Conservation (phyloP, 2,113 vertebrate genomes). For the Merops nubicus region DNA sequence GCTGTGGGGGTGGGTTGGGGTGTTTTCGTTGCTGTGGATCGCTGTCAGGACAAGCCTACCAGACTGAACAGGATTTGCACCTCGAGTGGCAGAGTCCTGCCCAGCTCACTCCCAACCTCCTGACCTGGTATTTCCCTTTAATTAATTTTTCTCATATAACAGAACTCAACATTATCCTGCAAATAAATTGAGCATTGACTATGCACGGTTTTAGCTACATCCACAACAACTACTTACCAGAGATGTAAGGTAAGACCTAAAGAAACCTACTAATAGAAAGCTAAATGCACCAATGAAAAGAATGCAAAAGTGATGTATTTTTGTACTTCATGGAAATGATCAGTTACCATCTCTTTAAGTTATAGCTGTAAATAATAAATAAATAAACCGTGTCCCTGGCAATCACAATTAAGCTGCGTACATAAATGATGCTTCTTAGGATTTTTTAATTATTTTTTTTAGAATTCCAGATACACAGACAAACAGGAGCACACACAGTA, state of each 20-base stretch:
- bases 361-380: not conserved
- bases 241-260: not conserved
- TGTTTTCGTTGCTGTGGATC: not conserved
- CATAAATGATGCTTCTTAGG: not conserved
- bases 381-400: not conserved
- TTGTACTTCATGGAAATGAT: not conserved
- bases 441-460: not conserved
- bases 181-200: not conserved
- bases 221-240: not conserved
- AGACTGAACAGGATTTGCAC: not conserved
- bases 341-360: not conserved
- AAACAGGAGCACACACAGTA: not conserved
- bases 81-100: not conserved
- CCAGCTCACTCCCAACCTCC: not conserved
- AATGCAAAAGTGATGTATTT: not conserved
- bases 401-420: not conserved
- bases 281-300: not conserved
- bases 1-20: not conserved
- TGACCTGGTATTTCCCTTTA: not conserved
- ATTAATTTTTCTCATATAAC: not conserved
- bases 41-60: not conserved
- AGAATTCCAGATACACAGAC: not conserved
- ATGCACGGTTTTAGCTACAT: not conserved
- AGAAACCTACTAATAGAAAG: not conserved
- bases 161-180: not conserved